Conservation (phyloP, 2,113 vertebrate species). For the Pseudopipra pipra region DNA sequence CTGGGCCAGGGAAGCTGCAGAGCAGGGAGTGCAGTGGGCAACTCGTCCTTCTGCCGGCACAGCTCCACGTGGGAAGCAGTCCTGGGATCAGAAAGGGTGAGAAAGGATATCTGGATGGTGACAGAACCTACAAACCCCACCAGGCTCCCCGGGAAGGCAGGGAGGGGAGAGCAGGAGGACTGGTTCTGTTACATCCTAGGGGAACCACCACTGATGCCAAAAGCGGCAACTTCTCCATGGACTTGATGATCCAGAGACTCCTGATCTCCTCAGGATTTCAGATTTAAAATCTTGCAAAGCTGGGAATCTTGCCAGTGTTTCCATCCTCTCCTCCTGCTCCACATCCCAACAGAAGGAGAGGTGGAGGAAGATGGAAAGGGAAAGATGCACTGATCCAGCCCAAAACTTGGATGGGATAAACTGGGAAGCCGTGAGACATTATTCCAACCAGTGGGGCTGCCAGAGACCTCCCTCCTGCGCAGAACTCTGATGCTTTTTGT, state of each 20-base stretch:
- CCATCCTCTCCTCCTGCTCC: not conserved
- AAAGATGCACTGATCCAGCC: fast-evolving
- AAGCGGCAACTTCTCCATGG: fast-evolving
- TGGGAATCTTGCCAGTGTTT: not conserved
- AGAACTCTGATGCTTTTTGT: fast-evolving
- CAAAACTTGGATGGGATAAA: not conserved
- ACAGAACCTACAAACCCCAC: fast-evolving
- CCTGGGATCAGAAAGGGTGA: not conserved
- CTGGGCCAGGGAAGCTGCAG: not conserved
- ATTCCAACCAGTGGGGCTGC: not conserved
- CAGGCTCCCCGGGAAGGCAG: not conserved
- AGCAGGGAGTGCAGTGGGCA: not conserved
- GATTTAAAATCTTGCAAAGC: not conserved
- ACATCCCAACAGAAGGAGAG: not conserved
- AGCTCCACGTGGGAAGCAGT: fast-evolving
- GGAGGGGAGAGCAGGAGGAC: not conserved
- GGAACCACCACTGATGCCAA: fast-evolving
- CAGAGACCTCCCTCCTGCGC: too few species aligned
- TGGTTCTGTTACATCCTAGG: not conserved
- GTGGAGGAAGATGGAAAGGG: fast-evolving
- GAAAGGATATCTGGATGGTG: not conserved
- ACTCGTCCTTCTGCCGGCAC: fast-evolving
- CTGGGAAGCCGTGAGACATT: not conserved
- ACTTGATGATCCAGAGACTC: not conserved
- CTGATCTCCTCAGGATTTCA: not conserved